phyloP scores from a whole-genome alignment of 1,140 invertebrate species.

The Drosophila paulistorum region DNA sequence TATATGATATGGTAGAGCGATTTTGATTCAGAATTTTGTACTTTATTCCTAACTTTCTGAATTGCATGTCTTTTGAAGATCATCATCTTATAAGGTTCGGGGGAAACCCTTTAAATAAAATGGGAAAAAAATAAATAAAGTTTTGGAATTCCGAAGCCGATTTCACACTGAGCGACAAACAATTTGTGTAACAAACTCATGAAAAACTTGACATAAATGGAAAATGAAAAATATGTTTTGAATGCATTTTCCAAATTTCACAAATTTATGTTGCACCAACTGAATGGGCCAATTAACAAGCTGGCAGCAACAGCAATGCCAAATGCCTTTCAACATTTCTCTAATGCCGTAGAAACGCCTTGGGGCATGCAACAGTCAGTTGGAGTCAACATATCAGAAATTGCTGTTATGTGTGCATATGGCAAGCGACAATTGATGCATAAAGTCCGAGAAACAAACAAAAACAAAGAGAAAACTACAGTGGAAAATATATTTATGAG shows the following conservation, averaged over 20 bases:
- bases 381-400: conserved; percentile 33
- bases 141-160: no score
- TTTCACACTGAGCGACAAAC: no score
- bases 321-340: conserved; percentile 36
- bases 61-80: no score
- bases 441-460: conserved; percentile 12
- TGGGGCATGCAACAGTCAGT: conserved; percentile 28
- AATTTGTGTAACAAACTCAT: not conserved
- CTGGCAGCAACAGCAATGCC: conserved; percentile 20
- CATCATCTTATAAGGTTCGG: no score
- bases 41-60: no score
- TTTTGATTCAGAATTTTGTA: no score
- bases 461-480: not conserved
- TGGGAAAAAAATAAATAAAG: no score
- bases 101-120: no score
- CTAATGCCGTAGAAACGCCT: conserved; percentile 32
- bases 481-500: conserved; percentile 49
- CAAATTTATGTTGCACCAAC: not conserved
- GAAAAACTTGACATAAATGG: not conserved
- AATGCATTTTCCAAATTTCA: conserved; percentile 1
- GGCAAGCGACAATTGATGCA: conserved; percentile 53
- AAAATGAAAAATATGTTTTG: not conserved
- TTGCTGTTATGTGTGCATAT: conserved; percentile 43
- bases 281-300: conserved; percentile 29
- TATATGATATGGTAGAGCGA: not conserved